Base-by-base conservation (phyloP, 2,888 invertebrate species). In the Apotomis capreana region DNA sequence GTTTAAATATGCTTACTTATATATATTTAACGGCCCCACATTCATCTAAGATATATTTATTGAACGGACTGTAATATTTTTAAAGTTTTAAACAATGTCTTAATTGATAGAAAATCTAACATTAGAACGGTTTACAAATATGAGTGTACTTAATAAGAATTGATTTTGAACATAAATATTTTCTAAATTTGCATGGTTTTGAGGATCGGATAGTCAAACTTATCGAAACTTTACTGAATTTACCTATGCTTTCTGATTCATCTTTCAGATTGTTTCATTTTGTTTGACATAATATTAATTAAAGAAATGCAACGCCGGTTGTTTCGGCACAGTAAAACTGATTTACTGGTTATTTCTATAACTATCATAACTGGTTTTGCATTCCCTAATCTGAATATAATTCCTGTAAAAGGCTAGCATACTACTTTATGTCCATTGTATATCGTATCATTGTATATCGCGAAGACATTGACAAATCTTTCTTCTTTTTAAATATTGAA, bases 41-140 rank as follows among this genome's bases (percentile, higher is more conserved):
- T 26, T 26, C 26, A 2, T 26, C 26, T 26, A 26, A 26, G 26
- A 2, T 2, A 26, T 26, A 26, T 26, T 26, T 26, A 26, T 26
- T 26, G 26, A 26, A 26, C 26, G 26, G 26, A 26, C 26, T 26
- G 26, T 26, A 26, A 26, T 26, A 26, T 26, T 26, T 26, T 26
- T 26, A 26, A 2, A 26, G 26, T 26, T 26, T 26, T 26, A 26
- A 26, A 26, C 26, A 26, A 26, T 26, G 26, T 26, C 26, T 26
- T 26, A 26, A 26, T 26, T 26, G 89, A 90, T 26, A 26, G 26
- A 6, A 49, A 49, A 9, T 10, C 3, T 6, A 49, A 49, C 5
- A 49, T 9, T 49, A 10, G 6, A 49, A 49, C 10, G 49, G 49
- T 49, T 9, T 9, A 9, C 9, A 49, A 9, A 49, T 9, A 49